Conservation (phyloP, 2,888 invertebrate genomes). For the Schrankia costaestrigalis region DNA sequence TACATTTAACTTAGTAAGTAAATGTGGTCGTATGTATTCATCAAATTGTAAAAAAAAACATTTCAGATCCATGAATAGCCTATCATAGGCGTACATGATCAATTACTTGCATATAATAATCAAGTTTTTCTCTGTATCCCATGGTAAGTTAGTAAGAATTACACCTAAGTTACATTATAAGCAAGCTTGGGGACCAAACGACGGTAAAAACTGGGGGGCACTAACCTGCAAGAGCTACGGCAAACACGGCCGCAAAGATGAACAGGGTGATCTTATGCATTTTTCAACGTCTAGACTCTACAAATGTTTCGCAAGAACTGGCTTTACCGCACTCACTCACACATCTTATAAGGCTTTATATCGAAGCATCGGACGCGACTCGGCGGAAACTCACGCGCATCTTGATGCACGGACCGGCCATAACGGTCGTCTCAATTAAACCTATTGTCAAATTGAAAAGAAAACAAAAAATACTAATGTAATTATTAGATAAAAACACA, state of each 20-base stretch:
- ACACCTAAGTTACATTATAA: slow-evolving; percentile 36
- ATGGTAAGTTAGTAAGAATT: slow-evolving; percentile 46
- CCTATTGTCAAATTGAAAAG: slow-evolving; percentile 43
- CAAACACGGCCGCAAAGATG: slow-evolving; percentile 57
- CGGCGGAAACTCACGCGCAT: slow-evolving; percentile 46
- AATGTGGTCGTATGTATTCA: no score
- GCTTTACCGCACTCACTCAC: slow-evolving; percentile 43
- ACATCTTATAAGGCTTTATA: slow-evolving; percentile 59
- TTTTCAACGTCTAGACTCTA: slow-evolving; percentile 45
- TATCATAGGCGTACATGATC: no score
- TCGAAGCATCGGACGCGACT: slow-evolving; percentile 37
- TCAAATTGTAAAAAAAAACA: no score
- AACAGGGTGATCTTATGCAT: slow-evolving; percentile 62
- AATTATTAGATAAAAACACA: no score
- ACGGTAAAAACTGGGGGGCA: slow-evolving; percentile 67
- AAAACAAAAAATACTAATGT: slow-evolving; percentile 33
- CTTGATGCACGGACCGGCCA: slow-evolving; percentile 42
- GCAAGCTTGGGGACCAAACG: slow-evolving; percentile 32
- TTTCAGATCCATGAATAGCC: no score
- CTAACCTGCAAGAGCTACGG: slow-evolving; percentile 74
- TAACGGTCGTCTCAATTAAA: slow-evolving; percentile 62
- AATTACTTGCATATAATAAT: no score
- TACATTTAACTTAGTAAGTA: no score
- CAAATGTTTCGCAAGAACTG: slow-evolving; percentile 59
- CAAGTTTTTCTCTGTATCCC: no score